A percentile compares a stretch with the other conserved stretches of the same genome.
Evolutionary conservation across 2,113 vertebrate species (phyloP).

Genomic region (Mungos mungo): DNA sequence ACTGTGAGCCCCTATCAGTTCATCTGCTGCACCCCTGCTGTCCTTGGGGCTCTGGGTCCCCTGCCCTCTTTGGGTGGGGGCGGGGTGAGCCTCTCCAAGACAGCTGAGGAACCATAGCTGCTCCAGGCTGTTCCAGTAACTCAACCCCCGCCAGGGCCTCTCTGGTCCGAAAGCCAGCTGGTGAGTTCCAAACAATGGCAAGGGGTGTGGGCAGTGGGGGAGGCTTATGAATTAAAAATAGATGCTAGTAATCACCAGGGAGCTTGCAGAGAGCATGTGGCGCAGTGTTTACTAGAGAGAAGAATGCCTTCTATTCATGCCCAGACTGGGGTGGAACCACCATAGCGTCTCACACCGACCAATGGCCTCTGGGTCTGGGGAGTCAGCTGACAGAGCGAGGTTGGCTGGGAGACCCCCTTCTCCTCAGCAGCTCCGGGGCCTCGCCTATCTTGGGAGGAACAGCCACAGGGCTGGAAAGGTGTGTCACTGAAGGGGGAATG

Average conservation of each 20-base stretch:
- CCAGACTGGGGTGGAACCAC: conserved; percentile 20
- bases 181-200: conserved; percentile 60
- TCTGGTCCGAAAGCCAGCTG: conserved; percentile 70
- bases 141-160: not conserved
- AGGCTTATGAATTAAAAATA: conserved; percentile 83
- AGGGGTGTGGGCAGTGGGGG: conserved; percentile 60
- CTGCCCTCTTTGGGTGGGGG: not conserved
- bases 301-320: conserved; percentile 76
- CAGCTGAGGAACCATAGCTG: conserved; percentile 8
- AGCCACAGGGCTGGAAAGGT: not conserved
- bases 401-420: not conserved
- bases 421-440: not conserved
- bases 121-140: conserved; percentile 27
- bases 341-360: not conserved
- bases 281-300: conserved; percentile 74
- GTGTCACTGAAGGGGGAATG: not conserved
- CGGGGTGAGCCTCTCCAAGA: not conserved
- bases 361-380: not conserved
- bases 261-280: conserved; percentile 61
- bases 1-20: not conserved
- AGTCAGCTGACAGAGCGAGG: not conserved
- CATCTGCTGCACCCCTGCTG: not conserved
- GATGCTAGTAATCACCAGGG: conserved; percentile 68
- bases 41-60: not conserved
- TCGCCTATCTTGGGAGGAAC: not conserved